Conservation (phyloP, 2,888 invertebrate genomes). For the Meloe dianella region DNA sequence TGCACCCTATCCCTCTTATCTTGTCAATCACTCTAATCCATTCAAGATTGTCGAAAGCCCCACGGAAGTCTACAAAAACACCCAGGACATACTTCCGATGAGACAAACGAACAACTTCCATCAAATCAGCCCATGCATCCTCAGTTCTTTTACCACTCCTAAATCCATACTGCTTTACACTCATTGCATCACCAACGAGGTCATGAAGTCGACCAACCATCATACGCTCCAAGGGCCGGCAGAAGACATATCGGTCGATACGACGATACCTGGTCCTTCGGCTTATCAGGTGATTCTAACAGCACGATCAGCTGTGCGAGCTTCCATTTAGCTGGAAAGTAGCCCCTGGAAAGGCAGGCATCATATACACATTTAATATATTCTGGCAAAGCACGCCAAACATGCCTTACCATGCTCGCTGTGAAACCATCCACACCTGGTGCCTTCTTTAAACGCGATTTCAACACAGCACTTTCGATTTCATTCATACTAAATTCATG, state of each 20-base stretch:
- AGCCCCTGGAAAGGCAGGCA: neutral
- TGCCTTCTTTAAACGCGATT: slow-evolving; percentile 13
- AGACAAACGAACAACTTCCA: neutral
- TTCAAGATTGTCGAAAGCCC: slow-evolving; percentile 22
- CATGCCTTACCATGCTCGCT: slow-evolving; percentile 5
- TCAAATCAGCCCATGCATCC: slow-evolving; percentile 27
- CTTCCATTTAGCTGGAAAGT: slow-evolving; percentile 16
- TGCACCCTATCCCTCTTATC: slow-evolving; percentile 13
- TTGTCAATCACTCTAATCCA: slow-evolving; percentile 14
- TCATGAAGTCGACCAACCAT: slow-evolving; percentile 10
- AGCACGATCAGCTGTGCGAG: slow-evolving; percentile 4
- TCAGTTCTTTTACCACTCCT: slow-evolving; percentile 18
- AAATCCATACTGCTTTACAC: slow-evolving; percentile 24
- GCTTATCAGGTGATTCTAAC: slow-evolving; percentile 11
- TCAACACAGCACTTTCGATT: neutral
- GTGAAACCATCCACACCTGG: slow-evolving; percentile 23
- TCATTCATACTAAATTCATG: slow-evolving; percentile 1
- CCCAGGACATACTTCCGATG: slow-evolving; percentile 21
- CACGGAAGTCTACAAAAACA: slow-evolving; percentile 23
- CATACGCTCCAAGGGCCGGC: slow-evolving; percentile 21
- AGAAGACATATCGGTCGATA: slow-evolving; percentile 21
- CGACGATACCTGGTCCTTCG: neutral
- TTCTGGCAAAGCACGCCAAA: slow-evolving; percentile 5
- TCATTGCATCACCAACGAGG: neutral
- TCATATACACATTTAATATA: slow-evolving; percentile 14